Percentiles rank a stretch among this genome's conserved stretches.
phyloP scores from a whole-genome alignment of 1,140 invertebrate genomes.

The Drosophila lacteicornis region DNA sequence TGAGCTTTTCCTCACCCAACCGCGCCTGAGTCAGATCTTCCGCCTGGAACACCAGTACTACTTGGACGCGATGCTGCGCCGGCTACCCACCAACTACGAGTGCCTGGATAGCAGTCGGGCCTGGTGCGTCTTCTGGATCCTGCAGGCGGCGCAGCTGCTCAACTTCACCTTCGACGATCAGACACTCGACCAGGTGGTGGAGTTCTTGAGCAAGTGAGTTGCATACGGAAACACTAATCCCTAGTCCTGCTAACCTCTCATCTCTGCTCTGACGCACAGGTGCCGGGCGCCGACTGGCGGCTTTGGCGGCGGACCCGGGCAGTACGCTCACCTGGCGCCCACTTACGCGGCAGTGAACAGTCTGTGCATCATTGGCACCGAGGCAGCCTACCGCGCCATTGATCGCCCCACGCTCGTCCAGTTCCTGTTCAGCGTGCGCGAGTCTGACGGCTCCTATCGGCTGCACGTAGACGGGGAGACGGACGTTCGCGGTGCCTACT shows the following conservation, averaged over 20 bases:
- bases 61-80: slow-evolving; percentile 89
- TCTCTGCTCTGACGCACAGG: slow-evolving; percentile 75
- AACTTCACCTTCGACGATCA: slow-evolving; percentile 89
- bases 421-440: slow-evolving; percentile 92
- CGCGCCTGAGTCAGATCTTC: slow-evolving; percentile 87
- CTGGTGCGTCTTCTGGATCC: slow-evolving; percentile 98
- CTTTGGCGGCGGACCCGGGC: slow-evolving; percentile 97
- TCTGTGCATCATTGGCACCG: slow-evolving; percentile 94
- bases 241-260: neutral
- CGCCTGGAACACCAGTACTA: slow-evolving; percentile 89
- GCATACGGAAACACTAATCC: too few relatives aligned
- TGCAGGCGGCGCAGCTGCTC: slow-evolving; percentile 94
- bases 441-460: slow-evolving; percentile 94
- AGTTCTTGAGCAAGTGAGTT: slow-evolving; percentile 87
- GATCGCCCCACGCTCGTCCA: slow-evolving; percentile 90
- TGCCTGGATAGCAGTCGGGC: slow-evolving; percentile 96
- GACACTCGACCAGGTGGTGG: slow-evolving; percentile 88
- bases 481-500: slow-evolving; percentile 98
- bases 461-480: slow-evolving; percentile 97
- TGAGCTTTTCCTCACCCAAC: slow-evolving; percentile 86
- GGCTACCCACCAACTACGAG: slow-evolving; percentile 90
- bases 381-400: slow-evolving; percentile 94
- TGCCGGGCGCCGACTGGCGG: slow-evolving; percentile 94
- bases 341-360: slow-evolving; percentile 99
- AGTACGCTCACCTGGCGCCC: slow-evolving; percentile 96